These are phyloP conservation scores for Chelonia mydas DNA, from an alignment of 2,797 vertebrate genomes.

Conservation along the genomic window DNA sequence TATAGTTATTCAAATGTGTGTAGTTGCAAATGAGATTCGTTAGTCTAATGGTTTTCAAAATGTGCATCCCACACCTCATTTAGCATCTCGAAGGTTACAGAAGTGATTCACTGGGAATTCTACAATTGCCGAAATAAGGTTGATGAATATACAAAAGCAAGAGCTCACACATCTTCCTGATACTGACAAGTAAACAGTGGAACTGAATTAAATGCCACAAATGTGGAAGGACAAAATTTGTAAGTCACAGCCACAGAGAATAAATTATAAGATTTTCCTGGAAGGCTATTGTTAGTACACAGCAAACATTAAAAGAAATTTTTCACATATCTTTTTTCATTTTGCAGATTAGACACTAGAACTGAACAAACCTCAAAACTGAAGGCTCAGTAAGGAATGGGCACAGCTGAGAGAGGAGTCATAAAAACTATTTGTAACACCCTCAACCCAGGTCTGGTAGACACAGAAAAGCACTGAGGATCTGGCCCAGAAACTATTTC, in stretches of 20 bases:
- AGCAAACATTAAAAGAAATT: not conserved
- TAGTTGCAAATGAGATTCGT: not conserved
- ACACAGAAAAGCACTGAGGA: not conserved
- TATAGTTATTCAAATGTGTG: not conserved
- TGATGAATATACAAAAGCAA: not conserved
- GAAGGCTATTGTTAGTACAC: not conserved
- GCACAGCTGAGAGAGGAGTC: not conserved
- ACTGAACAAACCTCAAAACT: not conserved
- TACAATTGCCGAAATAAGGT: rapidly evolving
- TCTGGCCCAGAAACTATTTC: not conserved
- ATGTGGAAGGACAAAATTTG: not conserved
- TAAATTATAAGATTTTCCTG: not conserved
- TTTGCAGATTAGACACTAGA: not conserved
- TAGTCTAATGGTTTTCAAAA: not conserved
- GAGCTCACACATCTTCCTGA: not conserved
- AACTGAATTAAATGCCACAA: not conserved
- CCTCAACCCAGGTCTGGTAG: not conserved
- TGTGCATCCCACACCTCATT: not conserved
- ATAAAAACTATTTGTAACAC: not conserved
- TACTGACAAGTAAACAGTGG: not conserved
- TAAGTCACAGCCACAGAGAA: not conserved
- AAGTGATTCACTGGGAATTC: not conserved
- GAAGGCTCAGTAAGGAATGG: not conserved
- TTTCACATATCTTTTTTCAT: not conserved
- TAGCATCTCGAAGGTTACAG: not conserved